Conservation (phyloP, 2,888 invertebrate species). For the Amiota mariae region DNA sequence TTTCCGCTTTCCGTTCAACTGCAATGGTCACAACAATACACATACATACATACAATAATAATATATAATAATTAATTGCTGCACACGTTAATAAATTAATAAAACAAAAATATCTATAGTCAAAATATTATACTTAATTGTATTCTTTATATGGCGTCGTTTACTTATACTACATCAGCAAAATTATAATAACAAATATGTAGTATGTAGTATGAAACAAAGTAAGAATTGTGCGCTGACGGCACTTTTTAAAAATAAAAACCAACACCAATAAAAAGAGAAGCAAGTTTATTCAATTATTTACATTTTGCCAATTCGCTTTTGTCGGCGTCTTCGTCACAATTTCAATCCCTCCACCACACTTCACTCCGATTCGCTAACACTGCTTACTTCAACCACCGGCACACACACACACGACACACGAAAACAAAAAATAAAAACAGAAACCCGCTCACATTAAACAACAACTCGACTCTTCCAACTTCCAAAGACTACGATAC, state of each 20-base stretch:
- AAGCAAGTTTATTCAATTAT: slow-evolving; percentile 43
- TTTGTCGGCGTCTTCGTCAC: slow-evolving; percentile 41
- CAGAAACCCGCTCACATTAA: background rate
- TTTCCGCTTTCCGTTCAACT: slow-evolving; percentile 31
- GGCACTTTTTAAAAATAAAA: slow-evolving; percentile 64
- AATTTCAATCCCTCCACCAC: slow-evolving; percentile 6
- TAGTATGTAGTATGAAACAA: background rate
- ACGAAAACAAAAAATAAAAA: slow-evolving; percentile 2
- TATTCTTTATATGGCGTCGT: background rate
- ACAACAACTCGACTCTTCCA: no score
- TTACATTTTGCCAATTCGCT: slow-evolving; percentile 47
- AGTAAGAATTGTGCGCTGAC: slow-evolving; percentile 45
- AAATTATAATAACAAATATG: background rate
- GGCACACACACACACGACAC: background rate
- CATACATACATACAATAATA: slow-evolving; percentile 17
- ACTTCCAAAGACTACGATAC: no score
- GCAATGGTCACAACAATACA: background rate
- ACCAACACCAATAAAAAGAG: slow-evolving; percentile 33
- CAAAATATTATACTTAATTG: no score
- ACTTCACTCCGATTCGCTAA: background rate
- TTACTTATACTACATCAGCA: slow-evolving; percentile 7
- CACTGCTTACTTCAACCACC: background rate
- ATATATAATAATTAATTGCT: slow-evolving; percentile 45
- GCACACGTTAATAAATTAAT: slow-evolving; percentile 48
- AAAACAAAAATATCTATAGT: slow-evolving; percentile 51